Evolutionary conservation across 2,797 vertebrate species (phyloP), one percentile per base, ranked within the genome.

Genomic region (Bufotes viridis): DNA sequence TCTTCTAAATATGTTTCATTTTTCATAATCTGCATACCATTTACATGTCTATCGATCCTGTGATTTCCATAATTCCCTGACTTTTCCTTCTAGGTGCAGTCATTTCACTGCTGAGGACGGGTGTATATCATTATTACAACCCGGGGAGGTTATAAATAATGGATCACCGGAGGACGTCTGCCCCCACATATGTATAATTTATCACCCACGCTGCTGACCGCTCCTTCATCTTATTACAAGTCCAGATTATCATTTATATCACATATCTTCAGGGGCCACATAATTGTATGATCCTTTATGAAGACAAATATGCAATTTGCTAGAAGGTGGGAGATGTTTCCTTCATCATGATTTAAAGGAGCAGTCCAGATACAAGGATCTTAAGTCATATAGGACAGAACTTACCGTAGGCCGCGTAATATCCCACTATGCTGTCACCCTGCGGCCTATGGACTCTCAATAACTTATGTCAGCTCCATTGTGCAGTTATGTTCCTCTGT

Each of bases 201-300:
- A 74, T 74, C 6, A 42, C 29, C 70, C 67, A 0, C 55, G 26
- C 5, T 18, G 26, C 14, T 7, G 70, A 18, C 29, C 29, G n/a
- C 7, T 34, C 34, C 26, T 74, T 74, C 26, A 34, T 81, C 17
- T 81, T 14, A 42, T 78, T 65, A 65, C 18, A 63, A 4, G 61
- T n/a, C 7, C 26, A 6, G 10, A 63, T 81, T 81, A 81, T 63
- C 79, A 81, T 81, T 61, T 81, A 61, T 81, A 81, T 81, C 51
- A 22, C 58, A 20, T 81, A 13, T 63, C 79, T 63, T 60, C 60
- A 3, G 57, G 78, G 24, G 26, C 0, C 55, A 12, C 4, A 29
- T 29, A 79, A 79, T 79, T 60, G 26, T 60, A 58, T 26, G 10
- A 18, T n/a, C 6, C 7, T 14, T 29, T 29, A 26, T 18, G 14